Base-by-base conservation (phyloP, 2,888 invertebrate genomes). In the Eutolmus rufibarbis region DNA sequence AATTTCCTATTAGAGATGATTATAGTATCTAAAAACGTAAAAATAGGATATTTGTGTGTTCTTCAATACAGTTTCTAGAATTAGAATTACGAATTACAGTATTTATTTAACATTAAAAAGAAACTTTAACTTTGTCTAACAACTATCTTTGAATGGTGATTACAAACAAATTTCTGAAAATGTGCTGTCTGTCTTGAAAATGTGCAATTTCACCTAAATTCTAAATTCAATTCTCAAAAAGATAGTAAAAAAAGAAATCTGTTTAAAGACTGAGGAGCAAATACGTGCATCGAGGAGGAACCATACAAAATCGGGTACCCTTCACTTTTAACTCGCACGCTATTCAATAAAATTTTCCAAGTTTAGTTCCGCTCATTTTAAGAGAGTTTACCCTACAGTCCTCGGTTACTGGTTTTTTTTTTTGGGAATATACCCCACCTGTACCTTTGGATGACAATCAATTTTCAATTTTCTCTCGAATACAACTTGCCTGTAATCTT, bases 391-490 rank as follows among this genome's bases (percentile, higher is more conserved):
- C 82, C 82, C 34, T 19, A 19, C n/a, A 46, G 40, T 40, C 37
- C 19, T 23, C 23, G 2, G 16, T 40, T 40, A 34, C 37, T 40
- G 23, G 37, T 23, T 19, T 23, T 12, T 40, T 40, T 40, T 40
- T 8, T 1, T 1, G 16, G 34, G 34, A 16, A 46, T 46, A 34
- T 76, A 76, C 37, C 76, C 16, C 8, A 37, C 37, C 37, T n/a
- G 28, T 76, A 76, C 43, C 79, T 46, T 46, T 19, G 74, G 84
- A 86, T 86, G 86, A 86, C 86, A 86, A 86, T 43, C 86, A 86
- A 86, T 76, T 86, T 86, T 86, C 86, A 86, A 86, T 86, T 86
- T 86, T 86, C 86, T 51, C 66, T 46, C 40, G 19, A 37, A 46
- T 46, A 86, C 76, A 86, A 86, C 66, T 51, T 74, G 46, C 19